Conservation (phyloP, 2,888 invertebrate species). For the Gnatocerus cornutus region DNA sequence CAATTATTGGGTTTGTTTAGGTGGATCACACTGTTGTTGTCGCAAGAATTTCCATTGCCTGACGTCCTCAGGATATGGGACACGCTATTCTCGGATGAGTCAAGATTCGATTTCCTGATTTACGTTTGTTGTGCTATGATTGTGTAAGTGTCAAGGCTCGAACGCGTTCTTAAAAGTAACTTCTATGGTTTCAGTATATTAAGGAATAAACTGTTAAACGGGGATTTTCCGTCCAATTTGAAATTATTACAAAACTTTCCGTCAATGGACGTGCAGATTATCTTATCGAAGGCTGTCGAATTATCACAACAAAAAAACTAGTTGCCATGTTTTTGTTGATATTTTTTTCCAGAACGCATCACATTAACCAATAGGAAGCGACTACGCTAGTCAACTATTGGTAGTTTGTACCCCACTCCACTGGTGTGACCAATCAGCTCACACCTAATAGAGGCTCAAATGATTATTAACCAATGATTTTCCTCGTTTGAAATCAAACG, state of each 20-base stretch:
- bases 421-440: too few relatives aligned
- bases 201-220: conserved; percentile 85
- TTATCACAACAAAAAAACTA: conserved; percentile 70
- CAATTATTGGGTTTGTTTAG: conserved; percentile 71
- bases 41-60: conserved; percentile 98
- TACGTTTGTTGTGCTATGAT: conserved; percentile 98
- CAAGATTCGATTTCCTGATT: conserved; percentile 92
- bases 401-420: too few relatives aligned
- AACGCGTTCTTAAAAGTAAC: conserved; percentile 1
- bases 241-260: conserved; percentile 96
- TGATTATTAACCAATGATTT: too few relatives aligned
- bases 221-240: conserved; percentile 95
- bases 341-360: background rate
- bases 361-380: background rate
- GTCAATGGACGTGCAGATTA: conserved; percentile 88
- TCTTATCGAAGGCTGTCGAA: conserved; percentile 85
- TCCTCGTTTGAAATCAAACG: background rate
- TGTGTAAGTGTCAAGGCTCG: conserved; percentile 79
- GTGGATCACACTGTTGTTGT: conserved; percentile 95
- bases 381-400: too few relatives aligned
- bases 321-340: conserved; percentile 12
- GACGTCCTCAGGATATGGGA: conserved; percentile 99
- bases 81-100: conserved; percentile 91
- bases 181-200: conserved; percentile 78
- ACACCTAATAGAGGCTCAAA: too few relatives aligned